Percentiles rank a stretch among this genome's conserved stretches.
phyloP scores from a whole-genome alignment of 2,888 invertebrate genomes.

The Oscheius sp. region DNA sequence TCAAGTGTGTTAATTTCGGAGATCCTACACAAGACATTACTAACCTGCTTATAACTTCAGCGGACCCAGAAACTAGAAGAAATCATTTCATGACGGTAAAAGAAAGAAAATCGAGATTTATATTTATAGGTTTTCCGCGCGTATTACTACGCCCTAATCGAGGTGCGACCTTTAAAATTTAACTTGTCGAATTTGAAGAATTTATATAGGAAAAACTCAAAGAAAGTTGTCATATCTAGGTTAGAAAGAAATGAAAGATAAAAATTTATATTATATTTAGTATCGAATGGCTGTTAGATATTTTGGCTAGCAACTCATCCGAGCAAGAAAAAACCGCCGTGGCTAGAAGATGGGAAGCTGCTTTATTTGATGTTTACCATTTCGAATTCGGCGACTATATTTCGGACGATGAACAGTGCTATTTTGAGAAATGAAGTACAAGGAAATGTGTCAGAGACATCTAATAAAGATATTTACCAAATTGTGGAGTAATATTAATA shows the following conservation, averaged over 20 bases:
- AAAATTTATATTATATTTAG: no score
- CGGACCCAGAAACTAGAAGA: conserved; percentile 33
- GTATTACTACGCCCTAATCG: conserved; percentile 57
- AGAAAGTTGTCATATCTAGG: conserved; percentile 45
- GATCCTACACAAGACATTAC: conserved; percentile 49
- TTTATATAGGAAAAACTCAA: conserved; percentile 38
- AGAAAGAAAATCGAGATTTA: neutral
- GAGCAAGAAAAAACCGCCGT: conserved; percentile 16
- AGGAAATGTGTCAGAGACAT: neutral
- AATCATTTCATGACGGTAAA: conserved; percentile 44
- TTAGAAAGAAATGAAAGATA: no score
- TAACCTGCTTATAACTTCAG: conserved; percentile 42
- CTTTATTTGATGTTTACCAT: conserved; percentile 45
- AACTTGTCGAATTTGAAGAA: conserved; percentile 46
- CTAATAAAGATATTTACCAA: neutral
- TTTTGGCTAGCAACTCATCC: conserved; percentile 4
- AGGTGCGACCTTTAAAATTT: conserved; percentile 46
- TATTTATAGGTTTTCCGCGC: conserved; percentile 47
- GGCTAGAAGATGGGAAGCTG: conserved; percentile 45
- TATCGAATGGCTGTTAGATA: conserved; percentile 39
- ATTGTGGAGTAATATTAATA: no score
- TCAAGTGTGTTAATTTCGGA: conserved; percentile 48
- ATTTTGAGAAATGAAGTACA: conserved; percentile 20
- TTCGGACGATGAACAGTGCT: conserved; percentile 48
- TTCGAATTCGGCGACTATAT: conserved; percentile 49